Evolutionary conservation across 2,888 invertebrate genomes (phyloP).

Genomic region (Tuta absoluta): DNA sequence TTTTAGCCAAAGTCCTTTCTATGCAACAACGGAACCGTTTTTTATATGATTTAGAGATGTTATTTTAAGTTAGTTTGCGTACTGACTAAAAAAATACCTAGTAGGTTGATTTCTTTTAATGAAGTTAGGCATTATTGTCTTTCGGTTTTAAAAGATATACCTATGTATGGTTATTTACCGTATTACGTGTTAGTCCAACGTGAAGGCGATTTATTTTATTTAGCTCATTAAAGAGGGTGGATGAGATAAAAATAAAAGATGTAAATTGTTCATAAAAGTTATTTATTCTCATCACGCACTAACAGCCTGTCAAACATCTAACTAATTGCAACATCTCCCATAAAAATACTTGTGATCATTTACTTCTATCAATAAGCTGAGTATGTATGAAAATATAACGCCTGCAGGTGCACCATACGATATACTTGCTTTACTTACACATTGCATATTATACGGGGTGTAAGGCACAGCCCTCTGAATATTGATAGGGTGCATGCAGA

Average conservation of each 20-base stretch:
- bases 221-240: background rate
- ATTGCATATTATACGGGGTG: background rate
- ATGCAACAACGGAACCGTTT: too few species aligned
- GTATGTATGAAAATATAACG: constrained; percentile 37
- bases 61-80: too few species aligned
- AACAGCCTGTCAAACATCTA: constrained; percentile 47
- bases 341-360: constrained; percentile 41
- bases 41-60: too few species aligned
- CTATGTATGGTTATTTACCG: too few species aligned
- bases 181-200: too few species aligned
- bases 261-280: constrained; percentile 46
- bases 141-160: too few species aligned
- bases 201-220: background rate
- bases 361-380: constrained; percentile 35
- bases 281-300: constrained; percentile 51
- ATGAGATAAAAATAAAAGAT: constrained; percentile 39
- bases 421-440: constrained; percentile 13
- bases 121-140: too few species aligned
- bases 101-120: too few species aligned
- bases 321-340: constrained; percentile 38
- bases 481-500: too few species aligned
- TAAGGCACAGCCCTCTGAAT: too few species aligned
- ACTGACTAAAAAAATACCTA: too few species aligned
- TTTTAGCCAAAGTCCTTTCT: too few species aligned
- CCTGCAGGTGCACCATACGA: constrained; percentile 6